Evolutionary conservation across 2,113 vertebrate species (phyloP), one percentile per base, ranked within the genome.

Genomic region (Campylorhamphus procurvoides): DNA sequence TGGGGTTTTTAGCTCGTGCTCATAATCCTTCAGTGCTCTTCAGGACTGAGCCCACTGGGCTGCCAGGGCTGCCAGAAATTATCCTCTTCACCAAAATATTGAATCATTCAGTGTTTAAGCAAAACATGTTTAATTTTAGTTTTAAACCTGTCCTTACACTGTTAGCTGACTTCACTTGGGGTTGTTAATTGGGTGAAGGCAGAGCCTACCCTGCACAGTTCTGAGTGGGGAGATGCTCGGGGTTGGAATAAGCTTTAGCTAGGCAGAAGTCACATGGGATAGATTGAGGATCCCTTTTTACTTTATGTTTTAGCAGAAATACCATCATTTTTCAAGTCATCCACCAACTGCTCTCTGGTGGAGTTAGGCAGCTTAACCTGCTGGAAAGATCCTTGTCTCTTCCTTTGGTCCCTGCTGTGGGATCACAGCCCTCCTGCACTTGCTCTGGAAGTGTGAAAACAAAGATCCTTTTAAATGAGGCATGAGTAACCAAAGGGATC

Each of bases 211-310:
- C 25, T 55, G 39, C 44, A 47, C 75, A 1, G 0, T 42, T 12
- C 68, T 24, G 18, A 31, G 3, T 14, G 39, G 28, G 46, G 14
- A 69, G 46, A 52, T 55, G n/a, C 62, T 81, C 5, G 8, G 55
- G 42, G 46, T 50, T 49, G 25, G 44, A 73, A 24, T 0, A 1
- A 63, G 35, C 20, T 91, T 91, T 59, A 35, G 13, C 7, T 18
- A 58, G 66, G 37, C 39, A 69, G 77, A 0, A 1, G 39, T 59
- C 4, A 1, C 3, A 49, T 42, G 9, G 53, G n/a, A 14, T 18
- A 27, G 35, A n/a, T 47, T 1, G 4, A 68, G 25, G 37, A 52
- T 29, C 1, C 8, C 22, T 22, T 71, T 58, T 56, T 12, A 9
- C 4, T 73, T 82, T 58, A 4, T 40, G 25, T 84, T 79, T 72